Evolutionary conservation across 2,113 vertebrate genomes (phyloP), one percentile per base, ranked within the genome.

Genomic region (Nannobrachium achirus): DNA sequence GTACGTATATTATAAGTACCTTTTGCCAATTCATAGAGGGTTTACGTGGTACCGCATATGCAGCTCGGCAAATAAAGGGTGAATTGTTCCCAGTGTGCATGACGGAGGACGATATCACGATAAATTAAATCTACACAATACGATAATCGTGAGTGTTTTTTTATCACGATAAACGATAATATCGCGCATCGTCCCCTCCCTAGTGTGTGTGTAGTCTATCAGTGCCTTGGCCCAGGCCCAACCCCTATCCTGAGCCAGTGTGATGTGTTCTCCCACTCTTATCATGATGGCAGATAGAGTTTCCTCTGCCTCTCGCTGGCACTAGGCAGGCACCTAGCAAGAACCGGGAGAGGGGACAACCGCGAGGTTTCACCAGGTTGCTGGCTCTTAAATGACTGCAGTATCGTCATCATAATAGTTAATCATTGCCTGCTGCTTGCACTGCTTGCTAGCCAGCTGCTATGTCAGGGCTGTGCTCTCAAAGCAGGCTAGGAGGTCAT

Each of bases 381-480:
- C 10, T 81, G 58, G 70, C 73, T 71, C 56, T 67, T 73, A 75
- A n/a, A n/a, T n/a, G n/a, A n/a, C n/a, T n/a, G n/a, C n/a, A n/a
- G n/a, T n/a, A 19, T 63, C 79, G 71, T 44, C 46, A 66, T 53
- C 8, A 4, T 58, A 49, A 15, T 50, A 49, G 82, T 84, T 89
- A 85, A 90, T 90, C 78, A 88, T 89, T 86, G 71, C 45, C 71
- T 53, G 7, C 62, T 68, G 53, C 0, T n/a, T 49, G 58, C 64
- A 18, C 68, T 56, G 77, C 20, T 66, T 57, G 58, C 42, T 71
- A 68, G 66, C 58, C 74, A 1, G 63, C 55, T 56, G 70, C 77
- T 82, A 82, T 71, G 78, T 67, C 20, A 14, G 10, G 45, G 38
- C 69, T n/a, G 75, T 72, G 40, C 63, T 42, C 38, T 57, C 3